Conservation (phyloP, 2,797 vertebrate species). For the Pogoniulus pusillus region DNA sequence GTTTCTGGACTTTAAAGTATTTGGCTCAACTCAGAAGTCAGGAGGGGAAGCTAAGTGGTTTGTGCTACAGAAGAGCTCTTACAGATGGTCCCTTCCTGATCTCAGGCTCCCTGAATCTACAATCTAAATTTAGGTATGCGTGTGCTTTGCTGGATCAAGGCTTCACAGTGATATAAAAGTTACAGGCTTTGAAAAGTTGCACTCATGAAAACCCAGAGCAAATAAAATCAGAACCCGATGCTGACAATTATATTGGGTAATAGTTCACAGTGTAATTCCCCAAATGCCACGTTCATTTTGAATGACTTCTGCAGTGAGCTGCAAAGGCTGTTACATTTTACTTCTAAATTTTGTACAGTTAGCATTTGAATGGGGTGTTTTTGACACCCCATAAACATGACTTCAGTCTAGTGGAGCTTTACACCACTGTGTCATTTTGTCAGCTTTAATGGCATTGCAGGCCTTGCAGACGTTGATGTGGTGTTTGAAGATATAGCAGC, state of each 20-base stretch:
- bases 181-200: constrained; percentile 48
- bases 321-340: constrained; percentile 20
- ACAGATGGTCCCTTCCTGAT: constrained; percentile 58
- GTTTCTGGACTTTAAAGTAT: constrained; percentile 57
- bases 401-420: constrained; percentile 12
- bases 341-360: constrained; percentile 35
- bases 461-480: not conserved
- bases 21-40: constrained; percentile 61
- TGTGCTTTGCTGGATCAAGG: constrained; percentile 49
- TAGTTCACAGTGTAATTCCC: constrained; percentile 34
- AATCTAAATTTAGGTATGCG: constrained; percentile 53
- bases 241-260: constrained; percentile 42
- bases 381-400: constrained; percentile 41
- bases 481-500: not conserved
- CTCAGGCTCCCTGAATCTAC: constrained; percentile 49
- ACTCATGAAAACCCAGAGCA: constrained; percentile 35
- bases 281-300: constrained; percentile 17
- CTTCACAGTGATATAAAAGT: constrained; percentile 39
- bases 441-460: not conserved
- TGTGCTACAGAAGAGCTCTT: constrained; percentile 51
- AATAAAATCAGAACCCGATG: constrained; percentile 7
- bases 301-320: constrained; percentile 32
- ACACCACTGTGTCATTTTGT: not conserved
- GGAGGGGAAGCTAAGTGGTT: constrained; percentile 46
- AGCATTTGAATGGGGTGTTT: constrained; percentile 32